Evolutionary conservation across 2,888 invertebrate genomes (phyloP).

Genomic region (Antheraea assamensis): DNA sequence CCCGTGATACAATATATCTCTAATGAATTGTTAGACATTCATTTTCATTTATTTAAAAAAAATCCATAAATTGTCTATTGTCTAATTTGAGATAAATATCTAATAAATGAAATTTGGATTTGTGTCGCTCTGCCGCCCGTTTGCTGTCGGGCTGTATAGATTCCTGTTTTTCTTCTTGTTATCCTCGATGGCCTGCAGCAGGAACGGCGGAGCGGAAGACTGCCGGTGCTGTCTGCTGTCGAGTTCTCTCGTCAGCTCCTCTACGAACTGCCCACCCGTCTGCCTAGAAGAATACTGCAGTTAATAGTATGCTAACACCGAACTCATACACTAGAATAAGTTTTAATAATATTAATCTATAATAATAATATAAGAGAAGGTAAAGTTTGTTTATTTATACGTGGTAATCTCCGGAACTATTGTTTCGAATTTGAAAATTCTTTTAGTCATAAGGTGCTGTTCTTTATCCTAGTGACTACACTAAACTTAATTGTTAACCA

Average conservation of each 20-base stretch:
- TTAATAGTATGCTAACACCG: slow-evolving; percentile 9
- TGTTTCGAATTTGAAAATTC: too few species aligned
- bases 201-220: slow-evolving; percentile 63
- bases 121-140: slow-evolving; percentile 63
- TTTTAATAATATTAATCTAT: too few species aligned
- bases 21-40: neutral
- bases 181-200: slow-evolving; percentile 71
- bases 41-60: neutral
- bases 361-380: too few species aligned
- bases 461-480: too few species aligned
- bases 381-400: too few species aligned
- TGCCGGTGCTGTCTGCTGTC: slow-evolving; percentile 58
- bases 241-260: slow-evolving; percentile 65
- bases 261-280: slow-evolving; percentile 77
- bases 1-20: neutral
- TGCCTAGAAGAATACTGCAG: slow-evolving; percentile 61
- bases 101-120: slow-evolving; percentile 76
- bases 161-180: slow-evolving; percentile 59
- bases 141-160: slow-evolving; percentile 52
- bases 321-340: neutral
- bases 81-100: neutral
- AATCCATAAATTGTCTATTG: neutral
- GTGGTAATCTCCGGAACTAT: too few species aligned
- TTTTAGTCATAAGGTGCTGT: too few species aligned
- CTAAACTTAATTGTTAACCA: too few species aligned